A percentile compares a stretch with the other conserved stretches of the same genome.
Evolutionary conservation across 2,113 vertebrate species (phyloP).

Genomic region (Cyanistes caeruleus): DNA sequence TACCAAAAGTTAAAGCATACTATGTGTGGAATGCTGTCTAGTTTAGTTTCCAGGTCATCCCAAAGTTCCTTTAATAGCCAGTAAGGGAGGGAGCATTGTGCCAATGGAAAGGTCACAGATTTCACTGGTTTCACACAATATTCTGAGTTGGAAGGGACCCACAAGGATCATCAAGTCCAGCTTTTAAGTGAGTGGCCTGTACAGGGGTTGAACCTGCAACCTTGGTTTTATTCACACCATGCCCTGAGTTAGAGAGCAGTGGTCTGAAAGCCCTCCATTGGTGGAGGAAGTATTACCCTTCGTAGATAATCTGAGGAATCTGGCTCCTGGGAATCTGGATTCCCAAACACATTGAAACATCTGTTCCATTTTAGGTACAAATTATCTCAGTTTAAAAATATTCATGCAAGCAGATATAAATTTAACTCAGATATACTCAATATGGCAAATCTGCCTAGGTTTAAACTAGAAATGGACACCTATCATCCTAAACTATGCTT

Average conservation of each 20-base stretch:
- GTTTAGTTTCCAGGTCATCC: background rate
- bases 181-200: background rate
- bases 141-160: background rate
- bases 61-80: background rate
- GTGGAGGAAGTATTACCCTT: background rate
- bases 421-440: background rate
- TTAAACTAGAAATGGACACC: background rate
- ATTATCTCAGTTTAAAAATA: background rate
- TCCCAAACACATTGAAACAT: background rate
- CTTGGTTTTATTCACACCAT: background rate
- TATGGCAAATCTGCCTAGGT: background rate
- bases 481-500: background rate
- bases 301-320: background rate
- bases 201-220: background rate
- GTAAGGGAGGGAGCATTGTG: background rate
- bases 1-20: background rate
- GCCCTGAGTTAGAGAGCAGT: background rate
- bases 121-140: background rate
- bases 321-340: background rate
- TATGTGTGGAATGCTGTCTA: background rate
- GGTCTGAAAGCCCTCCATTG: background rate
- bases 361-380: conserved; percentile 3
- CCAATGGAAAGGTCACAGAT: background rate
- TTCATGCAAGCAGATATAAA: background rate
- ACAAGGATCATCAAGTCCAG: background rate